Evolutionary conservation across 2,797 vertebrate species (phyloP), one percentile per base, ranked within the genome.

Genomic region (Molothrus ater): DNA sequence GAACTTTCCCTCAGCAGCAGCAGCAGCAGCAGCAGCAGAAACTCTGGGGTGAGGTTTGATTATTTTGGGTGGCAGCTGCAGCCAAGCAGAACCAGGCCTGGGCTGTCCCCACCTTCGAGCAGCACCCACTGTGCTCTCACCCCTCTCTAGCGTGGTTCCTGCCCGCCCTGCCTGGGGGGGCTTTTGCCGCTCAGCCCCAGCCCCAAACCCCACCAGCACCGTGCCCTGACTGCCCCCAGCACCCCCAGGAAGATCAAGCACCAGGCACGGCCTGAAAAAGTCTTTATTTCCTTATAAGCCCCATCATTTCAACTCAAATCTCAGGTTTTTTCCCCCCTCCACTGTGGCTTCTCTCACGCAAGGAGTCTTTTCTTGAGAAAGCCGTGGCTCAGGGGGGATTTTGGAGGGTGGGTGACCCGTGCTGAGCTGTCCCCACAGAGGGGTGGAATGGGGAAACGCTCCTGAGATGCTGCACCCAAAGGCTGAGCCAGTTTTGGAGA

Each of bases 1-100:
- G 16, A 95, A 72, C 57, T 94, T 76, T 75, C 88, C 82, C 48
- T 61, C 81, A 53, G 72, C 82, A 43, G 21, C 45, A 78, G 80
- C 51, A 47, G 22, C n/a, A n/a, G n/a, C n/a, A n/a, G n/a, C 81
- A 53, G 72, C 83, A 78, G 80, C 48, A 73, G 84, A 69, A 90
- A 20, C 11, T 19, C 60, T 32, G 88, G 54, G 57, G 36, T 11
- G 25, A 72, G 84, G 50, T 45, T 25, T 69, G 81, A 53, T 91
- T 86, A 88, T 95, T 95, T 96, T 90, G 88, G 94, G 95, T 83
- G 71, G 26, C n/a, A 86, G 74, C 87, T 94, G 34, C 66, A 96
- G 87, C 90, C 86, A 72, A 96, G 90, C 95, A 90, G 94, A 97
- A 94, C 92, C 69, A 47, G 68, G 28, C 18, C 61, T 6, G 95